These are phyloP conservation scores for Hydrotaea cyrtoneurina DNA, from an alignment of 2,888 invertebrate species.

Conservation along the genomic window DNA sequence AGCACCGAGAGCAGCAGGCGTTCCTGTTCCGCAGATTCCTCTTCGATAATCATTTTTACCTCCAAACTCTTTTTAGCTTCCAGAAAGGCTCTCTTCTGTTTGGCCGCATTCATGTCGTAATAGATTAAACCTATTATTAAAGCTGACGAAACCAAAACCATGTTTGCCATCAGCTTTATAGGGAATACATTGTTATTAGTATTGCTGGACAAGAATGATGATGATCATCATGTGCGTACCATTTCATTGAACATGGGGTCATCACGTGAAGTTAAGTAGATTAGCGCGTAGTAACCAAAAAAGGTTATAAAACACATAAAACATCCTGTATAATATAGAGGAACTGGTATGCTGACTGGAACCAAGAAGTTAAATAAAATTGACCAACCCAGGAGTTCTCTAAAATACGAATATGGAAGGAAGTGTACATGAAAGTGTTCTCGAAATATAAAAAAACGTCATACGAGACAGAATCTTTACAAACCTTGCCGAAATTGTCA, in stretches of 20 bases:
- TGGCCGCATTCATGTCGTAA: conserved; percentile 89
- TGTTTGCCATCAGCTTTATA: conserved; percentile 86
- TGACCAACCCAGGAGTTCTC: conserved; percentile 88
- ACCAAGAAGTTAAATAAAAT: conserved; percentile 87
- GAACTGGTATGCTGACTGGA: conserved; percentile 87
- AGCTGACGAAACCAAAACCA: conserved; percentile 86
- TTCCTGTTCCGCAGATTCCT: conserved; percentile 96
- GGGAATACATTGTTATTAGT: conserved; percentile 3
- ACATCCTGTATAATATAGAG: conserved; percentile 84
- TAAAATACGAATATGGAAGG: conserved; percentile 72
- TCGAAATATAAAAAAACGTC: not conserved
- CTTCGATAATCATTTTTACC: conserved; percentile 95
- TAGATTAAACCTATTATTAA: conserved; percentile 88
- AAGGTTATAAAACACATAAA: conserved; percentile 84
- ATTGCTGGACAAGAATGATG: not conserved
- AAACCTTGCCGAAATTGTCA: conserved; percentile 80
- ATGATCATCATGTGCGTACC: conserved; percentile 75
- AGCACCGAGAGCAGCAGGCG: conserved; percentile 94
- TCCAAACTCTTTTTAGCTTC: conserved; percentile 95
- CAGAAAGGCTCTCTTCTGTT: conserved; percentile 92
- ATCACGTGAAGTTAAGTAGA: conserved; percentile 83
- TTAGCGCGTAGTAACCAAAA: conserved; percentile 83
- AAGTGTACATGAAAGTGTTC: not conserved
- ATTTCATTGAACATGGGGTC: conserved; percentile 82
- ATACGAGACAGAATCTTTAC: conserved; percentile 34